Percentiles rank a stretch among this genome's conserved stretches.
Evolutionary conservation across 2,888 invertebrate species (phyloP).

Genomic region (Dendrolimus houi): DNA sequence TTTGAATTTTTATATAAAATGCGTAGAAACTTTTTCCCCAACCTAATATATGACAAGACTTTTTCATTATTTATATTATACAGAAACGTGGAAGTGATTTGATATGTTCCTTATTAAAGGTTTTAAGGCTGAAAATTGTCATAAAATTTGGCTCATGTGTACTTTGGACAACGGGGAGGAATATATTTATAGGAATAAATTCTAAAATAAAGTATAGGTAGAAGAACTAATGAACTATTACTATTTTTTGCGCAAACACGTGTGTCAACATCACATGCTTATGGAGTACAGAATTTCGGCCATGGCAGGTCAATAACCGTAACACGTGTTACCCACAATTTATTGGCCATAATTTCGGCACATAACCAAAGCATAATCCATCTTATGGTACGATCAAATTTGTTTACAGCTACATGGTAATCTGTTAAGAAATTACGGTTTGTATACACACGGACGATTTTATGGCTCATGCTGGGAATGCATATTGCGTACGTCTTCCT

Average conservation of each 20-base stretch:
- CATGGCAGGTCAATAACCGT: constrained; percentile 40
- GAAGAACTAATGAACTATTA: constrained; percentile 8
- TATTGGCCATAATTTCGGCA: constrained; percentile 35
- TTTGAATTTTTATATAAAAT: no score
- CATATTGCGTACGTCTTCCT: no score
- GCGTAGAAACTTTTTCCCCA: no score
- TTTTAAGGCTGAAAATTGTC: no score
- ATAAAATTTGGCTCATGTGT: no score
- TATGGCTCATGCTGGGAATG: not conserved
- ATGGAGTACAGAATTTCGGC: constrained; percentile 42
- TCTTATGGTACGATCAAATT: not conserved
- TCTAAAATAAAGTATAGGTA: no score
- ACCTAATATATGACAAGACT: no score
- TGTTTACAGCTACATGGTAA: not conserved
- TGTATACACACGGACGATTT: not conserved
- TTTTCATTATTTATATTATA: no score
- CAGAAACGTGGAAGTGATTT: no score
- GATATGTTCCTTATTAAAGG: no score
- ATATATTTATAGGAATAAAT: no score
- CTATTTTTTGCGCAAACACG: constrained; percentile 33
- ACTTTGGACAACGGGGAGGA: no score
- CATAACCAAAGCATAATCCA: not conserved
- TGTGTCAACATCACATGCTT: constrained; percentile 19
- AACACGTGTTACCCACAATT: constrained; percentile 43
- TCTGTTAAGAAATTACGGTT: not conserved